Conservation (phyloP, 2,797 vertebrate species). For the Taenioides sp. region DNA sequence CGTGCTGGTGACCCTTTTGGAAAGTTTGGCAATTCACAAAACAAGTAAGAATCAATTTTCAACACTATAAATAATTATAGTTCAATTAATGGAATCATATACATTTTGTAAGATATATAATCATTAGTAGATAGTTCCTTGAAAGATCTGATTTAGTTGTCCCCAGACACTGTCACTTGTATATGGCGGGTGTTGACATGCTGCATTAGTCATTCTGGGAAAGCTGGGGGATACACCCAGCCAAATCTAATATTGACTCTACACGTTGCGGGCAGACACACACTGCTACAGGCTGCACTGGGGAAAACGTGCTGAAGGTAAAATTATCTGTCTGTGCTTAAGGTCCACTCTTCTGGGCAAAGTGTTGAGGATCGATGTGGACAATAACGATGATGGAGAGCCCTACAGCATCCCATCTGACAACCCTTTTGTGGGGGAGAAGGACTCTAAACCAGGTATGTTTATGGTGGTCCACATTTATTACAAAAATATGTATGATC, state of each 20-base stretch:
- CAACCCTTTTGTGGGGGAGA: constrained; percentile 81
- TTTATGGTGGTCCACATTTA: too few relatives aligned
- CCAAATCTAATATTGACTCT: constrained; percentile 73
- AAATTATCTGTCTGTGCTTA: neutral
- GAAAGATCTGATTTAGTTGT: neutral
- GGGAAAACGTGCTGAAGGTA: constrained; percentile 1
- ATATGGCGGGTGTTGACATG: constrained; percentile 42
- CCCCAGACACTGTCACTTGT: constrained; percentile 26
- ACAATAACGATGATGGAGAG: constrained; percentile 70
- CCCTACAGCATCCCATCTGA: constrained; percentile 82
- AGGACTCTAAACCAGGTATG: constrained; percentile 61
- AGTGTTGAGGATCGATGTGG: constrained; percentile 77
- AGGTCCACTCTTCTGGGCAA: constrained; percentile 82
- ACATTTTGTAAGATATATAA: neutral
- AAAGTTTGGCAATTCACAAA: constrained; percentile 85
- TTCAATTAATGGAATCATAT: neutral
- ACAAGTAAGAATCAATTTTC: constrained; percentile 73
- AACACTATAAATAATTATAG: neutral
- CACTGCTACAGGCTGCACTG: constrained; percentile 39
- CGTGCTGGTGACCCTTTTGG: constrained; percentile 84
- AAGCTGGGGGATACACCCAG: constrained; percentile 30
- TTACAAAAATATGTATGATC: too few relatives aligned
- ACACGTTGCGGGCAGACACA: constrained; percentile 39
- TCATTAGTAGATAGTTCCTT: neutral
- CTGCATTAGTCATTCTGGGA: constrained; percentile 47